Conservation (phyloP, 2,888 invertebrate genomes). For the Hemithea aestivaria region DNA sequence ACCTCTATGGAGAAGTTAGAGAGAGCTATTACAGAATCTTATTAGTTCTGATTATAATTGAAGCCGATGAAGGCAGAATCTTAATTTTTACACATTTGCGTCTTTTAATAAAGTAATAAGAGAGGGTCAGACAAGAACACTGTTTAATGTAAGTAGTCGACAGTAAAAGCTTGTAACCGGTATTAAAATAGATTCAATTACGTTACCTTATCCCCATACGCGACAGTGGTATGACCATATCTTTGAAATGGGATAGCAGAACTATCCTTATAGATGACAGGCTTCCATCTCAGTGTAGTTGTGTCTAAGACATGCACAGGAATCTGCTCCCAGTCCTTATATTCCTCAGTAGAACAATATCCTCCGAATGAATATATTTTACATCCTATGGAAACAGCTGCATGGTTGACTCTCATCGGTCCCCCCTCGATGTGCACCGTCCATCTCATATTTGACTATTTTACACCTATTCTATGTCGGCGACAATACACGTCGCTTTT, state of each 20-base stretch:
- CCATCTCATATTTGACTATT: conserved; percentile 84
- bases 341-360: conserved; percentile 92
- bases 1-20: no score
- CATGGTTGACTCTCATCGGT: conserved; percentile 94
- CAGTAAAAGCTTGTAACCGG: no score
- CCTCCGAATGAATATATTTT: conserved; percentile 95
- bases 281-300: conserved; percentile 81
- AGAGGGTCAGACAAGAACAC: no score
- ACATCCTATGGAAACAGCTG: conserved; percentile 89
- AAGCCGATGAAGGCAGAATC: no score
- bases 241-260: conserved; percentile 86
- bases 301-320: conserved; percentile 93
- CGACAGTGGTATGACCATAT: conserved; percentile 95
- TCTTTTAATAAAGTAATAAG: no score
- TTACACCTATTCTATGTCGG: no score
- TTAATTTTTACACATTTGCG: no score
- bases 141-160: no score
- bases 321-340: conserved; percentile 86
- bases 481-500: no score
- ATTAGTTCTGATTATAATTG: no score
- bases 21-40: no score
- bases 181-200: neutral
- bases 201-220: conserved; percentile 82
- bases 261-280: conserved; percentile 69
- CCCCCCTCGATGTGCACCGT: conserved; percentile 92